Evolutionary conservation across 2,797 vertebrate genomes (phyloP), one percentile per base, ranked within the genome.

Genomic region (Octomys mimax): DNA sequence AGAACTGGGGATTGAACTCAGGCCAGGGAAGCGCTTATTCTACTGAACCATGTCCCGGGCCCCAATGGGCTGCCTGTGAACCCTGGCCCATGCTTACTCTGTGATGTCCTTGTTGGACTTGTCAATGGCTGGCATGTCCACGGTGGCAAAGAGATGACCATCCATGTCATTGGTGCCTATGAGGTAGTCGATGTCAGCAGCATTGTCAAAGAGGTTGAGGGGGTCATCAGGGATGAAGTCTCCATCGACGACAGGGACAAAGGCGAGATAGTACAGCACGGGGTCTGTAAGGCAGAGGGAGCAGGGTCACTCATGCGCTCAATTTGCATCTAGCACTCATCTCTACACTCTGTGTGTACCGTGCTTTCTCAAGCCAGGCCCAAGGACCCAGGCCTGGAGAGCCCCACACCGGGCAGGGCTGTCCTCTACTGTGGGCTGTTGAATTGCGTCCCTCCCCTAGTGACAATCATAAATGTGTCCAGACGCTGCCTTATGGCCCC

Each of bases 111-210:
- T 24, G 0, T 99, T 49, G 0, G 97, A 96, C 57, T 86, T 95
- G 97, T 99, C 99, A 88, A 99, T 22, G 2, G 98, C 98, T 0
- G 99, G 99, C 33, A 99, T 0, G 66, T 99, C 99, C 0, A 99
- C 0, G 0, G 96, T 97, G 1, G 99, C 98, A 68, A 99, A 99
- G 6, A 99, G 0, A 96, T 99, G 99, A 22, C 99, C 99, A 0
- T 99, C 99, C 99, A 99, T 99, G 98, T 99, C 9, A 2, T 99
- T 99, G 96, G 98, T 89, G 52, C 99, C 99, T 0, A 96, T 98
- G 0, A 99, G 84, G 98, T 99, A 99, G 98, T 99, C 99, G 0
- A 99, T 97, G 36, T 99, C 98, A 0, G 99, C 99, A 0, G 99
- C 79, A 0, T 99, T 99, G 97, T 98, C 96, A 62, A 99, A 99